Conservation (phyloP, 2,113 vertebrate species). For the Morone chrysops region DNA sequence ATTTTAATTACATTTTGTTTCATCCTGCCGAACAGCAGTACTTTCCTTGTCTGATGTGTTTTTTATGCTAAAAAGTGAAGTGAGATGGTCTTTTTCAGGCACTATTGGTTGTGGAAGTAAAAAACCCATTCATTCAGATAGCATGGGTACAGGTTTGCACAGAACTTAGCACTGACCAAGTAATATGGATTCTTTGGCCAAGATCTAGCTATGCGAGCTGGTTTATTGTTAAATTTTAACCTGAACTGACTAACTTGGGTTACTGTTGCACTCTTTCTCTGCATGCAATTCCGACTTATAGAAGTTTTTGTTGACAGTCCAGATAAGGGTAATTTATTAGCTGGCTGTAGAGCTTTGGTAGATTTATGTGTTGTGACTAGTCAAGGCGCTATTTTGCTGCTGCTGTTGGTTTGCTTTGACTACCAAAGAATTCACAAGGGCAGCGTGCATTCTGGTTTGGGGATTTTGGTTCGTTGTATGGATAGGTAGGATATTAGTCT, state of each 20-base stretch:
- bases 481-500: not conserved
- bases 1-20: not conserved
- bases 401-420: slow-evolving; percentile 36
- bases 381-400: slow-evolving; percentile 12
- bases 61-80: not conserved
- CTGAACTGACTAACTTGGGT: not conserved
- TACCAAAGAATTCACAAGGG: not conserved
- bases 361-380: slow-evolving; percentile 26
- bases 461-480: not conserved
- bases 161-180: too few relatives aligned
- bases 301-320: slow-evolving; percentile 10
- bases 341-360: not conserved
- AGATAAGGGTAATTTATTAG: not conserved
- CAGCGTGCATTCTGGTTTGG: not conserved
- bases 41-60: not conserved
- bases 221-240: not conserved
- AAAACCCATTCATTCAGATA: too few relatives aligned
- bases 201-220: not conserved
- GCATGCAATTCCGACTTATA: not conserved
- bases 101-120: not conserved
- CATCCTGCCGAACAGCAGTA: not conserved
- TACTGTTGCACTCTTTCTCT: not conserved
- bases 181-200: too few relatives aligned
- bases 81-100: not conserved
- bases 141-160: too few relatives aligned